Evolutionary conservation across 2,797 vertebrate genomes (phyloP).

Genomic region (Myiotriccus ornatus): DNA sequence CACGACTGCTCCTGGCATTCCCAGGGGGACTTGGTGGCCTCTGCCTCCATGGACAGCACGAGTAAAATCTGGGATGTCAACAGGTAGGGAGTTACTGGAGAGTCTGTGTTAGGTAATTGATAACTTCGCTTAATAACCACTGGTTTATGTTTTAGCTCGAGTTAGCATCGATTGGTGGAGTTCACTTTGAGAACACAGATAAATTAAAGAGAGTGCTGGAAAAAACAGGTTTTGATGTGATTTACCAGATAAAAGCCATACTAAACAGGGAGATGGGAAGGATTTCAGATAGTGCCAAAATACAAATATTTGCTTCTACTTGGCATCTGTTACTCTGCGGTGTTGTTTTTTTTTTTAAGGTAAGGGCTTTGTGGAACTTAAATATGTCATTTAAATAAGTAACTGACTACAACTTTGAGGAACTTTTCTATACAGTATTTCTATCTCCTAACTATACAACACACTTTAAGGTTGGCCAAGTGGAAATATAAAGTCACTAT

Average conservation of each 20-base stretch:
- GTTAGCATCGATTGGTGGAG: neutral
- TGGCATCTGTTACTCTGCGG: neutral
- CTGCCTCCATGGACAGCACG: conserved; percentile 82
- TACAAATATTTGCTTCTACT: neutral
- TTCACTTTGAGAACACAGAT: neutral
- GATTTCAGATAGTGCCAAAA: neutral
- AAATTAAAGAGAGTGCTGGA: neutral
- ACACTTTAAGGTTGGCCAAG: neutral
- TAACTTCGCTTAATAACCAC: neutral
- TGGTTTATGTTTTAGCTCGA: neutral
- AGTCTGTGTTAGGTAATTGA: neutral
- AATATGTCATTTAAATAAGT: neutral
- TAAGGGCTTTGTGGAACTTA: neutral
- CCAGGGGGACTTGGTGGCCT: conserved; percentile 82
- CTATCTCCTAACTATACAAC: neutral
- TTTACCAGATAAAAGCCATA: neutral
- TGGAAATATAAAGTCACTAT: neutral
- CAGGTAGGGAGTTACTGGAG: conserved; percentile 57
- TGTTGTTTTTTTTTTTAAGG: neutral
- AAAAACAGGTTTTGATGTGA: neutral
- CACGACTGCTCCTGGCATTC: conserved; percentile 81
- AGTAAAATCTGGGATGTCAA: conserved; percentile 84
- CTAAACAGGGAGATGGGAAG: neutral
- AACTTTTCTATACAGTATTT: neutral
- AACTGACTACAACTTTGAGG: neutral